Evolutionary conservation across 2,888 invertebrate genomes (phyloP).

Genomic region (Ormyrus pomaceus): DNA sequence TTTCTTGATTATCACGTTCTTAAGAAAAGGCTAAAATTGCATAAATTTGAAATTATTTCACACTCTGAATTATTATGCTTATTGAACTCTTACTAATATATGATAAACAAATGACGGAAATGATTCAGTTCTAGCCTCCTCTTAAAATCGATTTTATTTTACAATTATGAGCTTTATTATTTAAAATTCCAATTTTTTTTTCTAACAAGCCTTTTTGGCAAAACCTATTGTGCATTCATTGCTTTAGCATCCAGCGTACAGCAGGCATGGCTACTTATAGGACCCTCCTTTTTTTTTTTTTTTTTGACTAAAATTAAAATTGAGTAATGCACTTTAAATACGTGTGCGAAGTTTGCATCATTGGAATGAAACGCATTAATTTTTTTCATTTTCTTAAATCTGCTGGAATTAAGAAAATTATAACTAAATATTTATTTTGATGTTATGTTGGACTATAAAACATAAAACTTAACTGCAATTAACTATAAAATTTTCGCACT

Average conservation of each 20-base stretch:
- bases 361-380: conserved; percentile 4
- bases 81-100: not conserved
- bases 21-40: not conserved
- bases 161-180: not conserved
- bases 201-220: too few relatives aligned
- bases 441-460: too few relatives aligned
- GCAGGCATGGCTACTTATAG: conserved; percentile 2
- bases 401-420: not conserved
- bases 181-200: not conserved
- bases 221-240: not conserved
- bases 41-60: too few relatives aligned
- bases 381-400: not conserved
- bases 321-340: too few relatives aligned
- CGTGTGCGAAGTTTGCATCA: too few relatives aligned
- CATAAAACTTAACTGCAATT: too few relatives aligned
- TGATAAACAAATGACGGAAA: not conserved
- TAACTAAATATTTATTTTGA: not conserved
- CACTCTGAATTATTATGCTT: not conserved
- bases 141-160: not conserved
- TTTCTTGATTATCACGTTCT: not conserved
- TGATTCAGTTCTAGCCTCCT: too few relatives aligned
- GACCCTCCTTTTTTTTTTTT: too few relatives aligned
- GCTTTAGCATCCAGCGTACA: conserved; percentile 9
- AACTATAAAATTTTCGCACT: too few relatives aligned
- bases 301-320: too few relatives aligned